A percentile compares a stretch with the other conserved stretches of the same genome.
Evolutionary conservation across 2,797 vertebrate genomes (phyloP).

Genomic region (Arnoldichthys spilopterus): DNA sequence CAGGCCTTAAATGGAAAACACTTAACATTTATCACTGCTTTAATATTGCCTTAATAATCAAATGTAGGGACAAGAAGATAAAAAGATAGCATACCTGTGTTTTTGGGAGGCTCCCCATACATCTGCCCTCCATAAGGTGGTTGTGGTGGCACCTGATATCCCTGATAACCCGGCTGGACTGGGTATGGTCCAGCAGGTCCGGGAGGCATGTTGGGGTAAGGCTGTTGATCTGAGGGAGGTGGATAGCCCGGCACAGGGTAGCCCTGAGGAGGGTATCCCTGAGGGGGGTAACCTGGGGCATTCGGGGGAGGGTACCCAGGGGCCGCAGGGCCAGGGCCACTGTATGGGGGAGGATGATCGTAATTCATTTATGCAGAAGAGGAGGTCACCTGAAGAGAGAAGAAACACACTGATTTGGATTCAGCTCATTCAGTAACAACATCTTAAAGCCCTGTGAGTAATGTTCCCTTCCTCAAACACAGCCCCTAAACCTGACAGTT

Average conservation of each 20-base stretch:
- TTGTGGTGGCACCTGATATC: constrained; percentile 57
- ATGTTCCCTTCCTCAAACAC: no score
- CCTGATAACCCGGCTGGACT: constrained; percentile 63
- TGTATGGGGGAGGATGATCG: constrained; percentile 72
- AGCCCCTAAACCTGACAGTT: no score
- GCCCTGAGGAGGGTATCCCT: constrained; percentile 55
- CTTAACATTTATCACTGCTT: no score
- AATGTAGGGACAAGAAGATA: background rate
- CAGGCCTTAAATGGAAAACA: no score
- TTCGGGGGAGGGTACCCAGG: constrained; percentile 46
- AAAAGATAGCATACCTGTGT: constrained; percentile 54
- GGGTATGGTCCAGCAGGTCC: constrained; percentile 53
- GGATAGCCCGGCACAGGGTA: constrained; percentile 52
- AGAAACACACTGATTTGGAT: background rate
- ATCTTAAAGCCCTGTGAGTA: background rate
- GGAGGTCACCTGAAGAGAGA: constrained; percentile 3
- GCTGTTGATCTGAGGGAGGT: constrained; percentile 42
- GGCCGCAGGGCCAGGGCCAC: constrained; percentile 55
- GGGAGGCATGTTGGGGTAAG: constrained; percentile 51
- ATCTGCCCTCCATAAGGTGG: constrained; percentile 50
- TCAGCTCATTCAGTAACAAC: background rate
- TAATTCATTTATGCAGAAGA: constrained; percentile 64
- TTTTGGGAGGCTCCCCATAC: constrained; percentile 62
- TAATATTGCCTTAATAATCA: no score
- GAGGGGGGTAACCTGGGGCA: constrained; percentile 52